Conservation (phyloP, 2,113 vertebrate species). For the Candoia aspera region DNA sequence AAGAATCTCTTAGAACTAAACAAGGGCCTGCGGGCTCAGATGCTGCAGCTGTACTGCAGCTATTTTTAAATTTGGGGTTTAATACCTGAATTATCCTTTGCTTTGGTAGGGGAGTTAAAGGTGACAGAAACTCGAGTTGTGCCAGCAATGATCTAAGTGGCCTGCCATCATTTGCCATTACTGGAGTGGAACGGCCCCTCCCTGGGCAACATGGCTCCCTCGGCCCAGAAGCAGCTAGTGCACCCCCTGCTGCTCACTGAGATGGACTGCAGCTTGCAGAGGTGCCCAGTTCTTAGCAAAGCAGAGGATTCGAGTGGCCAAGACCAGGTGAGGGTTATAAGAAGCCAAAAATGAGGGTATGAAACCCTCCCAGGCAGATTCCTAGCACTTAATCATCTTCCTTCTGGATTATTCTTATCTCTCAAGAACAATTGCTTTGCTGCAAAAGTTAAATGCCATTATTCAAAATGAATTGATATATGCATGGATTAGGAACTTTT, state of each 20-base stretch:
- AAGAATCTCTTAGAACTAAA: neutral
- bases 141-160: no score
- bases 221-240: neutral
- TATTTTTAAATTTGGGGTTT: neutral
- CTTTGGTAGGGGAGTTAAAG: neutral
- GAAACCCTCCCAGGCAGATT: slow-evolving; percentile 64
- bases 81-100: neutral
- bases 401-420: neutral
- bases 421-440: neutral
- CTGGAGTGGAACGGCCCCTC: accelerated
- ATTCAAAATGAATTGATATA: slow-evolving; percentile 27
- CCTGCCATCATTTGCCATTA: neutral
- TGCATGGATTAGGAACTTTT: neutral
- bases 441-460: slow-evolving; percentile 23
- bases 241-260: neutral
- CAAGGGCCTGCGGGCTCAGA: neutral
- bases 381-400: slow-evolving; percentile 41
- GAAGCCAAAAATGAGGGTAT: slow-evolving; percentile 32
- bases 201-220: neutral
- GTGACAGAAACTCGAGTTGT: no score
- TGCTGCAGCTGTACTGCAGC: neutral
- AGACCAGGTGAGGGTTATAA: slow-evolving; percentile 59
- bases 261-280: slow-evolving; percentile 51
- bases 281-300: slow-evolving; percentile 66
- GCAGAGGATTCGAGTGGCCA: slow-evolving; percentile 29